phyloP scores from a whole-genome alignment of 2,797 vertebrate species.

The Champsocephalus gunnari region DNA sequence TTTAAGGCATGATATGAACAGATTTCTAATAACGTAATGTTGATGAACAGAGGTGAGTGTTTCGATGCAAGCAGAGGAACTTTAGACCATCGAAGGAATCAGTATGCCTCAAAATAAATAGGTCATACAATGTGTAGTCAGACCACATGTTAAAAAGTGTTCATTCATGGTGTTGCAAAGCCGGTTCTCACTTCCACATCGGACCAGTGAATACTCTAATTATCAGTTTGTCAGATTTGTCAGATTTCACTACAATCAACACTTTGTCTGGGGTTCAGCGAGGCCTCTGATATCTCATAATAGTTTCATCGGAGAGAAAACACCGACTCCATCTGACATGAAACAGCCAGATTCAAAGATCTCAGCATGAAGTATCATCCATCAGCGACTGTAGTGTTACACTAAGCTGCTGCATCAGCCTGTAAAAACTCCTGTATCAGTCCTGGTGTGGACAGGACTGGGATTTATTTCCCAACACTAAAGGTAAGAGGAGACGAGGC shows the following conservation, averaged over 20 bases:
- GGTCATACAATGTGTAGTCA: no score
- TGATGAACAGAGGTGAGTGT: no score
- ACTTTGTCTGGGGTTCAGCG: not conserved
- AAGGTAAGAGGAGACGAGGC: constrained; percentile 2
- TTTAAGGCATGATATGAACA: no score
- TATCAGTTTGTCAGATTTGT: not conserved
- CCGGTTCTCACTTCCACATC: not conserved
- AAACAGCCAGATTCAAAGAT: not conserved
- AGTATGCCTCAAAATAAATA: no score
- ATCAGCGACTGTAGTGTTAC: not conserved
- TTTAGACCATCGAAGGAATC: no score
- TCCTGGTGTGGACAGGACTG: constrained; percentile 7
- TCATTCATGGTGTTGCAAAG: no score
- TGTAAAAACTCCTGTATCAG: not conserved
- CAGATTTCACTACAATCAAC: not conserved
- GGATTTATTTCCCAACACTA: constrained; percentile 9
- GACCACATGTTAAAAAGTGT: no score
- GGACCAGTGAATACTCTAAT: not conserved
- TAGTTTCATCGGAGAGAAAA: not conserved
- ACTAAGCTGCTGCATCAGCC: no score
- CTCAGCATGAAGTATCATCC: not conserved
- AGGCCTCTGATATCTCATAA: not conserved
- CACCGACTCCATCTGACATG: not conserved
- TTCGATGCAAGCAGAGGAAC: no score
- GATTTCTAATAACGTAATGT: no score